Evolutionary conservation across 2,888 invertebrate genomes (phyloP).

Genomic region (Ecdyonurus torrentis): DNA sequence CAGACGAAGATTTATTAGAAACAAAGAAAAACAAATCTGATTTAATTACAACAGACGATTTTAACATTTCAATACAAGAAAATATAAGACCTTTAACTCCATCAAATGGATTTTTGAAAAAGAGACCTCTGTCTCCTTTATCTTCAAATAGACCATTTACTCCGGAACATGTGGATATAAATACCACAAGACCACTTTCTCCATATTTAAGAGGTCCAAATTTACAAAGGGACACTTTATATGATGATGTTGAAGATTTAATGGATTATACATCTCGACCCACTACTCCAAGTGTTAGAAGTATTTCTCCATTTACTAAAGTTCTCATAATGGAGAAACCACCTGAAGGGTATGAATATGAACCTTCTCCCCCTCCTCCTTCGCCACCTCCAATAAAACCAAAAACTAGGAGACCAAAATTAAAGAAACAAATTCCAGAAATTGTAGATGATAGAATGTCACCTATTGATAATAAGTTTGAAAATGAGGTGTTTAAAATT

Average conservation of each 20-base stretch:
- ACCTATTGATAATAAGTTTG: not conserved
- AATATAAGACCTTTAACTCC: not conserved
- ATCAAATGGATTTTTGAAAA: not conserved
- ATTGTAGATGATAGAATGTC: not conserved
- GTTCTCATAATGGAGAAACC: not conserved
- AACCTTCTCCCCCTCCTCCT: not conserved
- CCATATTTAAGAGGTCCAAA: not conserved
- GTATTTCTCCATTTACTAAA: not conserved
- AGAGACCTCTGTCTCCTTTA: too few species aligned
- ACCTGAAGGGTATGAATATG: not conserved
- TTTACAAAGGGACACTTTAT: not conserved
- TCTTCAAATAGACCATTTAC: not conserved
- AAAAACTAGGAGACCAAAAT: too few species aligned
- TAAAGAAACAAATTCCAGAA: not conserved
- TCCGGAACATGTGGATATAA: not conserved
- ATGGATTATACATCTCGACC: not conserved
- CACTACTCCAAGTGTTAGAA: not conserved
- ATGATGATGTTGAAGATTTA: not conserved
- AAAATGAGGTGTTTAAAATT: not conserved
- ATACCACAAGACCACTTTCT: not conserved
- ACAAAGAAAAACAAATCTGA: not conserved
- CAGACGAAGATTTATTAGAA: not conserved
- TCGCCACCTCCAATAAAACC: not conserved
- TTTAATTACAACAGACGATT: not conserved
- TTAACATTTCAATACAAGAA: not conserved